Base-by-base conservation (phyloP, 1,140 invertebrate genomes). In the Agrypnia vestita region DNA sequence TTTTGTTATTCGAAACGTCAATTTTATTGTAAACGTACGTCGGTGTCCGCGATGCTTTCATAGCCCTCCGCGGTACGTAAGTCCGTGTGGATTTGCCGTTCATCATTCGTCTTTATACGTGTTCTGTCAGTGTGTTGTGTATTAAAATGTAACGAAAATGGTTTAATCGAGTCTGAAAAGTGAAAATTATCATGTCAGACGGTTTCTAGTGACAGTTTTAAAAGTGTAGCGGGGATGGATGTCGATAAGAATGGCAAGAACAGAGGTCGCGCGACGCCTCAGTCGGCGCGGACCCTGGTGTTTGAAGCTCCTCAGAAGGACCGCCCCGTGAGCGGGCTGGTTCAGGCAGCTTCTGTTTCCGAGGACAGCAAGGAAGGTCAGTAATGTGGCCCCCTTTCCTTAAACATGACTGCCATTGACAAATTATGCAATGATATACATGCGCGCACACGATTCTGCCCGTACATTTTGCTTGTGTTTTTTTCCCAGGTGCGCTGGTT, bases 231-330 rank as follows among this genome's bases (percentile, higher is more conserved):
- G 44, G 56, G 10, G 35, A 78, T 78, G 76, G 76, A 78, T 56
- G 53, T 78, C 35, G 76, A 78, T 35, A 78, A 78, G 51, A 59
- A 59, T 72, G 51, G 44, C 12, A 78, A 78, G 55, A 72, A 72
- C 44, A 89, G 89, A 87, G 87, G 88, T 87, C 88, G 88, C 84
- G 86, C 87, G 83, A 88, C 88, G 86, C 88, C 88, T 51, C 88
- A 89, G 83, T 89, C 87, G 64, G 88, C 89, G 51, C 84, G 88
- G 86, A 89, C 88, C 84, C 87, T 89, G 78, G 85, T 87, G 85
- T 89, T 89, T 84, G 88, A 89, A 71, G 88, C 88, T 86, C 88
- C 88, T 62, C 87, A 88, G 80, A 80, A 62, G 47, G 64, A 49
- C 13, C 49, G 51, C 4, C 69, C 61, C 71, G 0, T 56, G 35